Base-by-base conservation (phyloP, 2,797 vertebrate species). In the Botia almorhae region DNA sequence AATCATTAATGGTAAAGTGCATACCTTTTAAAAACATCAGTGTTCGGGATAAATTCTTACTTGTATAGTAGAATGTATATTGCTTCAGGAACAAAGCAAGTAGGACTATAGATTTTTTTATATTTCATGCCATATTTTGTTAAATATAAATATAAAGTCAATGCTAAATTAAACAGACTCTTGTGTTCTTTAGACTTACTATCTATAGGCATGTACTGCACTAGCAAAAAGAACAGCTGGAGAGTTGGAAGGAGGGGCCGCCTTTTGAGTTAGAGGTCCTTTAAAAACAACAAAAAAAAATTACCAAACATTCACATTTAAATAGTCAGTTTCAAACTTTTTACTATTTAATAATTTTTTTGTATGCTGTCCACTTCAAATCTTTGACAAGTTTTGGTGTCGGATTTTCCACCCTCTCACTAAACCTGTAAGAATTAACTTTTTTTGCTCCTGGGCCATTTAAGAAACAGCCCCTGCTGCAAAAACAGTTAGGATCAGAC, bases 181-280 rank as follows among this genome's bases (percentile, higher is more conserved):
- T 8, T 46, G 39, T n/a, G 60, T 7, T 0, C 23, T 61, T 29
- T 61, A 61, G 17, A 93, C 97, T 97, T 88, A 99, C 98, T 95
- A 98, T 90, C 93, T 94, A 84, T 96, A 98, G 0, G 96, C 94
- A 3, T 96, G 96, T 33, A 96, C 97, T 0, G 95, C 95, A 0
- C 96, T 95, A 61, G 96, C 98, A 1, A 92, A 72, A 13, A 99
- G 78, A 11, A 98, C 95, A 0, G 92, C 87, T 0, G 96, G 94
- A 0, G 92, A 86, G 82, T 89, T 93, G 0, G 91, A 55, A 0
- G 92, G 69, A 2, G 80, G 48, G 0, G 91, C 83, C 0, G 88
- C 13, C 90, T 96, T 98, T 81, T 94, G 94, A 69, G 81, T 17
- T 23, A 84, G 55, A 21, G 88, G 71, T 14, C 83, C 92, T 93